A percentile compares a stretch with the other conserved stretches of the same genome.
Conservation (phyloP, 2,797 vertebrate genomes). For the Onychomys arenicola region DNA sequence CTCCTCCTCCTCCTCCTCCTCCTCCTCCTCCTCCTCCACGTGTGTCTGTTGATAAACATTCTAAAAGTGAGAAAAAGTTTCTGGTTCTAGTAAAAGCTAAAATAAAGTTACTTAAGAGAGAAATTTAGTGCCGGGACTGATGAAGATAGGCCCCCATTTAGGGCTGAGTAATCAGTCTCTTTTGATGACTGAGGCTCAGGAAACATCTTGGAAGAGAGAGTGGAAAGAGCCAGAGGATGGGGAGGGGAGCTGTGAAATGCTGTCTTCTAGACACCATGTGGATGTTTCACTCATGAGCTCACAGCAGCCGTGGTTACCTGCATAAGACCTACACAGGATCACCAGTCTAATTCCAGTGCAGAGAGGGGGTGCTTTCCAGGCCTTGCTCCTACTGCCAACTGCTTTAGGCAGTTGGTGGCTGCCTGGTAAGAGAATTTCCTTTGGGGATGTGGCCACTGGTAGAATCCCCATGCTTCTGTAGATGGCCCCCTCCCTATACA, state of each 20-base stretch:
- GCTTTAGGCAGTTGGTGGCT: background rate
- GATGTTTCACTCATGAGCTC: too few relatives aligned
- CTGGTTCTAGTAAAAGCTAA: slow-evolving; percentile 25
- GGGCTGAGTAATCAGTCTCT: background rate
- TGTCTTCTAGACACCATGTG: too few relatives aligned
- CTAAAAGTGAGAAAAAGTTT: slow-evolving; percentile 44
- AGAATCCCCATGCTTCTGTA: background rate
- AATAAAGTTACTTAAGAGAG: slow-evolving; percentile 29
- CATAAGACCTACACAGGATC: too few relatives aligned
- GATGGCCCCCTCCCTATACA: too few relatives aligned
- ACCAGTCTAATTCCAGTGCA: background rate
- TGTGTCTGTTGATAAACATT: slow-evolving; percentile 18
- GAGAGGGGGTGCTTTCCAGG: background rate
- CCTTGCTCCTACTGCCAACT: background rate
- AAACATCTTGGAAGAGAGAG: background rate
- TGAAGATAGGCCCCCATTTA: background rate
- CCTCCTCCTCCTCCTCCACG: too few relatives aligned
- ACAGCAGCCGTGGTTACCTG: background rate
- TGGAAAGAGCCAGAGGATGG: background rate
- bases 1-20: background rate
- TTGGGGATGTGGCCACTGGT: background rate
- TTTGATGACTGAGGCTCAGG: background rate
- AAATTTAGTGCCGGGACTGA: background rate
- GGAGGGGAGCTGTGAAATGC: background rate
- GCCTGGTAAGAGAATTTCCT: background rate